Conservation (phyloP, 92 coral and sea anemone genomes). For the Zoanthus gigantus region DNA sequence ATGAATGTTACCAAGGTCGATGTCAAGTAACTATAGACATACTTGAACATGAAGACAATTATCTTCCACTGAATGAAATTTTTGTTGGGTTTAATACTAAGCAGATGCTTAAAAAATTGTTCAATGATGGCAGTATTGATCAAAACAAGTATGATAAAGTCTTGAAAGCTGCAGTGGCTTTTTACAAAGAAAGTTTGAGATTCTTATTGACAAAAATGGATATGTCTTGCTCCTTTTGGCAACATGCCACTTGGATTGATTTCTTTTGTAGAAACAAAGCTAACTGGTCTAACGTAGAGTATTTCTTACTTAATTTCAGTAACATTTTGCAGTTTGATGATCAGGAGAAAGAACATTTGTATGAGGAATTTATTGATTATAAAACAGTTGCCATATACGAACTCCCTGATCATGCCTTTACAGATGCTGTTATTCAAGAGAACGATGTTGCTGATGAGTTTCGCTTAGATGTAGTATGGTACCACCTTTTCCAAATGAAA, state of each 20-base stretch:
- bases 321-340: neutral
- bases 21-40: neutral
- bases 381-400: neutral
- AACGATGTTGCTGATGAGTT: constrained; percentile 40
- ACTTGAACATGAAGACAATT: neutral
- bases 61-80: constrained; percentile 10
- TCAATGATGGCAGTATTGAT: constrained; percentile 20
- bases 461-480: constrained; percentile 48
- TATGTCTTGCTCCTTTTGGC: neutral
- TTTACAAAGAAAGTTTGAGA: neutral
- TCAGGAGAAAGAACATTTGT: neutral
- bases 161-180: constrained; percentile 20
- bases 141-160: neutral
- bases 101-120: constrained; percentile 8
- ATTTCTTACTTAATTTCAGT: neutral
- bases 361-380: constrained; percentile 31
- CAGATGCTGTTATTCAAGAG: constrained; percentile 9
- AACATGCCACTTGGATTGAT: neutral
- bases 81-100: constrained; percentile 19
- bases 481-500: constrained; percentile 22
- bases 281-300: constrained; percentile 39
- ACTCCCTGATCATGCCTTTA: neutral
- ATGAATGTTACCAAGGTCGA: no score
- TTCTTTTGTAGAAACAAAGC: neutral
- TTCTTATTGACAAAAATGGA: neutral